Evolutionary conservation across 23 tunicate genomes (phyloP).

Genomic region (Aplidium turbinatum): DNA sequence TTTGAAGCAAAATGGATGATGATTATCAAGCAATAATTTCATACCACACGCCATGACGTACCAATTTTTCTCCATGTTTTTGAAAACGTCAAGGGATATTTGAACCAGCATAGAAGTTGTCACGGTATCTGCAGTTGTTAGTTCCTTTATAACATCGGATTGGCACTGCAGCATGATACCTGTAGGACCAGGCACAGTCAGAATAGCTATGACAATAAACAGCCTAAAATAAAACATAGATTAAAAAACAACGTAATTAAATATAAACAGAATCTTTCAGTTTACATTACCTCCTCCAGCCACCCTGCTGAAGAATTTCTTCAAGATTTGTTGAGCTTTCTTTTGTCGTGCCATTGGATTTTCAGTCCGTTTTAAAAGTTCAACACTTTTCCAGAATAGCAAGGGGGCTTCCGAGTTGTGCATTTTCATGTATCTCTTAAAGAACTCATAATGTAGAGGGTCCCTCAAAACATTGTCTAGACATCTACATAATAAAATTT

Average conservation of each 20-base stretch:
- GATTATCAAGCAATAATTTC: no score
- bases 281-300: constrained; percentile 67
- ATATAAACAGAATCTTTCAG: background rate
- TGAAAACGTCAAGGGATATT: constrained; percentile 41
- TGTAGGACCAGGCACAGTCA: no score
- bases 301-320: constrained; percentile 63
- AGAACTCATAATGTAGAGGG: constrained; percentile 81
- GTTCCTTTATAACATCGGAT: constrained; percentile 54
- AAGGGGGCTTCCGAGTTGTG: constrained; percentile 83
- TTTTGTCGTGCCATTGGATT: constrained; percentile 34
- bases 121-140: constrained; percentile 49
- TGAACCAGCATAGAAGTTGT: constrained; percentile 79
- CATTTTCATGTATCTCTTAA: constrained; percentile 67
- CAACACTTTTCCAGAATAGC: constrained; percentile 88
- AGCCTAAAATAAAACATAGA: no score
- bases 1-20: no score
- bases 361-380: constrained; percentile 64
- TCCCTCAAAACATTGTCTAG: constrained; percentile 67
- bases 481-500: constrained; percentile 54
- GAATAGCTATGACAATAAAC: no score
- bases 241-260: background rate
- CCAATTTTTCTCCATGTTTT: constrained; percentile 89
- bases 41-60: no score
- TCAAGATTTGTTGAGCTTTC: constrained; percentile 65
- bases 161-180: constrained; percentile 81